Conservation (phyloP, 2,888 invertebrate species). For the Dicranocentrus wangi region DNA sequence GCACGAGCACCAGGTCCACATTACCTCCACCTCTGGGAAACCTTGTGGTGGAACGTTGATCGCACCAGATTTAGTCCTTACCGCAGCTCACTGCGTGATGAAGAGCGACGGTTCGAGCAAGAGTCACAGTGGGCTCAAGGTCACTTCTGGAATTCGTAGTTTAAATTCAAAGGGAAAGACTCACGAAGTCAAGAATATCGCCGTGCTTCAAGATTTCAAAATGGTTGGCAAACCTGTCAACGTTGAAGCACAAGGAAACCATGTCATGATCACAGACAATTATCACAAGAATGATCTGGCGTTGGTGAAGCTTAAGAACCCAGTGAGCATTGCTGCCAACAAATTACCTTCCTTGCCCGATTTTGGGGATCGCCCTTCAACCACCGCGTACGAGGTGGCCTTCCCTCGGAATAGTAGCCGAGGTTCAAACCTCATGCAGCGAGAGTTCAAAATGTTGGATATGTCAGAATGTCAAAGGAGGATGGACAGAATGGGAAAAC, state of each 20-base stretch:
- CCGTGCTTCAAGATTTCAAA: neutral
- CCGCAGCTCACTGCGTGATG: slow-evolving; percentile 38
- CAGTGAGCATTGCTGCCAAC: neutral
- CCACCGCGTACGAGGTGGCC: neutral
- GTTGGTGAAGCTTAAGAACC: slow-evolving; percentile 5
- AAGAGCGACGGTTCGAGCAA: neutral
- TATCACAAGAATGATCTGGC: slow-evolving; percentile 42
- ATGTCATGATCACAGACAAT: slow-evolving; percentile 10
- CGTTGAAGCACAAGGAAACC: neutral
- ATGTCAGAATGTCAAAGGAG: slow-evolving; percentile 27
- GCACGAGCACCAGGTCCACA: slow-evolving; percentile 32
- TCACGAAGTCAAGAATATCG: neutral
- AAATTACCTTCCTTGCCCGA: neutral
- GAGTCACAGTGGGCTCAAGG: neutral
- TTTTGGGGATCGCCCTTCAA: neutral
- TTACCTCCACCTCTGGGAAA: slow-evolving; percentile 9
- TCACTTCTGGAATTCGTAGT: neutral
- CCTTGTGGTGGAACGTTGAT: slow-evolving; percentile 42
- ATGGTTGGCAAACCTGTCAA: neutral
- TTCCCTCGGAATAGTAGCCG: slow-evolving; percentile 16
- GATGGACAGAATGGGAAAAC: slow-evolving; percentile 3
- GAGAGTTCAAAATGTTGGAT: slow-evolving; percentile 31
- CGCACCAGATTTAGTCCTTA: slow-evolving; percentile 26
- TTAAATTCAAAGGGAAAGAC: neutral
- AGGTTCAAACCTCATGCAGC: neutral